Evolutionary conservation across 2,797 vertebrate genomes (phyloP).

Genomic region (Antennarius maculatus): DNA sequence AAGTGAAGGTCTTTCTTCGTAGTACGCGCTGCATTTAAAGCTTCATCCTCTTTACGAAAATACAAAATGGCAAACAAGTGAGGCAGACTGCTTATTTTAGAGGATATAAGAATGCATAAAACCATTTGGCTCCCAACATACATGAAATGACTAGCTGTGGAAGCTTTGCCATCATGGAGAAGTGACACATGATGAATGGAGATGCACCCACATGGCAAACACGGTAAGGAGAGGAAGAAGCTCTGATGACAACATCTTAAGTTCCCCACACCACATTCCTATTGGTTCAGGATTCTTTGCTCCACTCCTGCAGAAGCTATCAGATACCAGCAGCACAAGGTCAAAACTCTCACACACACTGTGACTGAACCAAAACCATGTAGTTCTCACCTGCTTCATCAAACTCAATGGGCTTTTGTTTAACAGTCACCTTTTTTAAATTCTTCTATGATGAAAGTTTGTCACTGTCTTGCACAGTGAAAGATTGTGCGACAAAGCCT

Average conservation of each 20-base stretch:
- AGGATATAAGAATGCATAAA: slow-evolving; percentile 46
- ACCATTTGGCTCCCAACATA: slow-evolving; percentile 54
- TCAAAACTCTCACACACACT: slow-evolving; percentile 51
- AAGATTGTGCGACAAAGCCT: slow-evolving; percentile 24
- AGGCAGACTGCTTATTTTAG: slow-evolving; percentile 49
- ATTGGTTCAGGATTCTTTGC: slow-evolving; percentile 29
- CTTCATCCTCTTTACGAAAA: slow-evolving; percentile 46
- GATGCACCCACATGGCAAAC: slow-evolving; percentile 37
- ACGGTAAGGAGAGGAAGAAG: slow-evolving; percentile 32
- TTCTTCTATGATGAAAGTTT: not conserved
- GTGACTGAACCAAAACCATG: slow-evolving; percentile 26
- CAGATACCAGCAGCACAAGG: slow-evolving; percentile 15
- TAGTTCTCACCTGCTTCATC: slow-evolving; percentile 41
- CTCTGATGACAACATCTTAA: slow-evolving; percentile 36
- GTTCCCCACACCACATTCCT: slow-evolving; percentile 24
- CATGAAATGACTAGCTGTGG: slow-evolving; percentile 54
- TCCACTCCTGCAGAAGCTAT: slow-evolving; percentile 32
- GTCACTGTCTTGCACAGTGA: slow-evolving; percentile 8
- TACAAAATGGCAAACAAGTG: slow-evolving; percentile 55
- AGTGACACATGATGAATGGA: slow-evolving; percentile 64
- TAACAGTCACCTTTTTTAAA: slow-evolving; percentile 4
- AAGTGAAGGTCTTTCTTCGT: slow-evolving; percentile 59
- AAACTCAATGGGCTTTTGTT: not conserved
- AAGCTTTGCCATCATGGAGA: slow-evolving; percentile 43
- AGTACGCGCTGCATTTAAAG: slow-evolving; percentile 66